A percentile compares a stretch with the other conserved stretches of the same genome.
Conservation (phyloP, 64 coral and sea anemone genomes). For the Pocillopora verrucosa region DNA sequence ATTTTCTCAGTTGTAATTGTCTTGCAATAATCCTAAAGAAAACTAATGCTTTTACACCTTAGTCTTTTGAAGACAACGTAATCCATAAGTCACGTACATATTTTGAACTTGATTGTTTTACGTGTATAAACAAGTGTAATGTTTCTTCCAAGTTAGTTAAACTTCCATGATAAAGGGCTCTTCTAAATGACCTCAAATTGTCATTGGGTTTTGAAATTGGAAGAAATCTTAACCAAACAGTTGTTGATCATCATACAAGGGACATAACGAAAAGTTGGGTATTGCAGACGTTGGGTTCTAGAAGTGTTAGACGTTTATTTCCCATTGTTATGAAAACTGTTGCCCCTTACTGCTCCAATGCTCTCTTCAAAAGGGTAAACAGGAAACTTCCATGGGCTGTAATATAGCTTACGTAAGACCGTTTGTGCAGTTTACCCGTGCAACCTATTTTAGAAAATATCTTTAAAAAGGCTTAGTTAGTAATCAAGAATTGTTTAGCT, state of each 20-base stretch:
- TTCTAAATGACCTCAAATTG: neutral
- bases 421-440: too few relatives aligned
- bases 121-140: constrained; percentile 9
- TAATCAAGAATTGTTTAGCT: neutral
- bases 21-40: too few relatives aligned
- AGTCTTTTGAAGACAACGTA: too few relatives aligned
- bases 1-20: too few relatives aligned
- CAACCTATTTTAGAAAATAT: neutral
- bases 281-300: neutral
- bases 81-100: neutral
- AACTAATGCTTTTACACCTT: too few relatives aligned
- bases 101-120: neutral
- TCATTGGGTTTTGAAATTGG: neutral
- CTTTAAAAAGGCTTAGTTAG: too few relatives aligned
- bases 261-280: neutral
- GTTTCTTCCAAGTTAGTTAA: neutral
- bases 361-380: neutral
- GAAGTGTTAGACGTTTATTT: neutral
- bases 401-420: neutral
- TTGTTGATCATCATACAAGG: neutral
- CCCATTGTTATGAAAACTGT: neutral
- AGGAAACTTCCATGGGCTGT: neutral
- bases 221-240: neutral
- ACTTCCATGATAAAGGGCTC: neutral
- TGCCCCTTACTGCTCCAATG: neutral